Conservation (phyloP, 2,797 vertebrate genomes). For the Phrynocephalus guinanensis region DNA sequence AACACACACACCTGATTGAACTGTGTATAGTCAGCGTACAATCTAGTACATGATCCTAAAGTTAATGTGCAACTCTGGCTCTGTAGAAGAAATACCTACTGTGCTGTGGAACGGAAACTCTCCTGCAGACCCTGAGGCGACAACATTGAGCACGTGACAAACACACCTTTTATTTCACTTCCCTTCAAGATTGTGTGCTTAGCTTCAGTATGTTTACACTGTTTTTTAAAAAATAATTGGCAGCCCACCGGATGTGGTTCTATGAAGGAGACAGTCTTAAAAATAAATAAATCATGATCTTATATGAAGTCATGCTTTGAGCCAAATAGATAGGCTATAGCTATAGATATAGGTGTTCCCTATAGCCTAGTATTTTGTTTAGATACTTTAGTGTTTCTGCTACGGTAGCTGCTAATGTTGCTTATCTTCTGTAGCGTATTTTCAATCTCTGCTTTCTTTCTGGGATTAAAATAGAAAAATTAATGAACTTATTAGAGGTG, state of each 20-base stretch:
- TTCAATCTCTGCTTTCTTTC: background rate
- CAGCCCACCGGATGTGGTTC: background rate
- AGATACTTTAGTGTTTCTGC: background rate
- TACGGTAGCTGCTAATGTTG: background rate
- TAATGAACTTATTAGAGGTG: background rate
- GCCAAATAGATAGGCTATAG: no score
- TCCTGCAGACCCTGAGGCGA: background rate
- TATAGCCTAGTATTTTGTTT: no score
- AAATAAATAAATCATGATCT: background rate
- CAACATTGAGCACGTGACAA: background rate
- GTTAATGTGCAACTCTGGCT: conserved; percentile 21
- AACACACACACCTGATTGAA: background rate
- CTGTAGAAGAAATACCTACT: conserved; percentile 5
- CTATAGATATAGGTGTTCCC: no score
- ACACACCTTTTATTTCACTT: background rate
- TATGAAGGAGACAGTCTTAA: background rate
- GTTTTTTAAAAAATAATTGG: background rate
- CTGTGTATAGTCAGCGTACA: background rate
- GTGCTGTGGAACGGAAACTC: conserved; percentile 14
- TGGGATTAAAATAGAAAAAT: background rate
- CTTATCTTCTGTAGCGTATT: background rate
- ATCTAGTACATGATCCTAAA: background rate
- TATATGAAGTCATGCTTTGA: background rate
- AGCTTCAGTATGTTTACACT: background rate
- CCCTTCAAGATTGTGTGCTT: background rate